phyloP scores from a whole-genome alignment of 2,113 vertebrate genomes.

The Orcinus orca region DNA sequence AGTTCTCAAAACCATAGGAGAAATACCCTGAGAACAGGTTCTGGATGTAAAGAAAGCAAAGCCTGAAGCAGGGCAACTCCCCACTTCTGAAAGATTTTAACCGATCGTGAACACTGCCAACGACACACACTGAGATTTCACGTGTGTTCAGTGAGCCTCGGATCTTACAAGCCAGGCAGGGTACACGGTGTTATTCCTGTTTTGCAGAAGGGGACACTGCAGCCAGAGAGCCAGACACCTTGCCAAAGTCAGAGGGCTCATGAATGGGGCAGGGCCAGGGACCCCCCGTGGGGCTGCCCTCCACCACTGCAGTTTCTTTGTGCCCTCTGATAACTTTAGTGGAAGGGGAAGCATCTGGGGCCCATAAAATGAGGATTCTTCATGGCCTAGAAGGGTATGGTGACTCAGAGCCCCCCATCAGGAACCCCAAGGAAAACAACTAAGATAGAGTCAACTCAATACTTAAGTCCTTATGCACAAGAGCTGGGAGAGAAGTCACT shows the following conservation, averaged over 20 bases:
- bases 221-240: background rate
- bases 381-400: background rate
- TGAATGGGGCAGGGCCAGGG: background rate
- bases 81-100: background rate
- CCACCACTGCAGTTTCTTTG: background rate
- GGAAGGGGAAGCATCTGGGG: background rate
- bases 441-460: background rate
- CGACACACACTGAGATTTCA: background rate
- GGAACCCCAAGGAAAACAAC: background rate
- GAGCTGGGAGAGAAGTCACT: background rate
- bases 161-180: background rate
- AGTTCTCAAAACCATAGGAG: background rate
- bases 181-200: background rate
- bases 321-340: background rate
- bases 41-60: background rate
- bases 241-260: no score
- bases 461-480: background rate
- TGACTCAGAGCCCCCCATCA: background rate
- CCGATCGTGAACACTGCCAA: rapidly evolving
- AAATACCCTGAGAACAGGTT: background rate
- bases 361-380: background rate
- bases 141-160: background rate
- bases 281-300: background rate
- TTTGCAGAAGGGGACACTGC: background rate
- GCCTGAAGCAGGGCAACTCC: background rate